Conservation (phyloP, 1,140 invertebrate genomes). For the Lerema accius region DNA sequence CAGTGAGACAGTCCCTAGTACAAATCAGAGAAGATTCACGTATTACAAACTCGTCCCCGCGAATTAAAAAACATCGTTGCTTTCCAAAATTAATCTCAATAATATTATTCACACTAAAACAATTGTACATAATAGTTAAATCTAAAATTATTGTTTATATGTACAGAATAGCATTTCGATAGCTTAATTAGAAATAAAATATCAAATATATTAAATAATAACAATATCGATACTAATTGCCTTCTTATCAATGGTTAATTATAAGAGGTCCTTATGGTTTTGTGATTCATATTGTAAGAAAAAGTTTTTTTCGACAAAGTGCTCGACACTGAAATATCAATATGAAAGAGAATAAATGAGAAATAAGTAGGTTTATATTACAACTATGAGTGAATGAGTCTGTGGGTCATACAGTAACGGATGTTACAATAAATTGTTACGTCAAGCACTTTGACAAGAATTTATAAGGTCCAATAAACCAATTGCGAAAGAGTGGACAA, state of each 20-base stretch:
- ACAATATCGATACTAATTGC: slow-evolving; percentile 83
- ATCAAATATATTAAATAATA: slow-evolving; percentile 84
- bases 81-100: slow-evolving; percentile 72
- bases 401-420: slow-evolving; percentile 31
- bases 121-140: slow-evolving; percentile 80
- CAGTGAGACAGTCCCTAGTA: slow-evolving; percentile 34
- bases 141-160: slow-evolving; percentile 78
- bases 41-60: slow-evolving; percentile 63
- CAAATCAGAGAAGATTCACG: slow-evolving; percentile 66
- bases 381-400: slow-evolving; percentile 20
- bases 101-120: slow-evolving; percentile 82
- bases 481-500: slow-evolving; percentile 46
- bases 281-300: slow-evolving; percentile 68
- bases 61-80: slow-evolving; percentile 66
- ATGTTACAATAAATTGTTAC: slow-evolving; percentile 29
- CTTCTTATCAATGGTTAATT: slow-evolving; percentile 83
- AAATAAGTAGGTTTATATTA: slow-evolving; percentile 21
- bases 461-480: slow-evolving; percentile 42
- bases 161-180: slow-evolving; percentile 78
- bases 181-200: slow-evolving; percentile 83
- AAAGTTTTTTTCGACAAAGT: slow-evolving; percentile 53
- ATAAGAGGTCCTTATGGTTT: slow-evolving; percentile 84
- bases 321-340: slow-evolving; percentile 40
- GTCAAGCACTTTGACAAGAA: slow-evolving; percentile 64
- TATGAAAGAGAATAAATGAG: slow-evolving; percentile 12